phyloP scores from a whole-genome alignment of 2,888 invertebrate genomes.

The Tryphoninae sp. region DNA sequence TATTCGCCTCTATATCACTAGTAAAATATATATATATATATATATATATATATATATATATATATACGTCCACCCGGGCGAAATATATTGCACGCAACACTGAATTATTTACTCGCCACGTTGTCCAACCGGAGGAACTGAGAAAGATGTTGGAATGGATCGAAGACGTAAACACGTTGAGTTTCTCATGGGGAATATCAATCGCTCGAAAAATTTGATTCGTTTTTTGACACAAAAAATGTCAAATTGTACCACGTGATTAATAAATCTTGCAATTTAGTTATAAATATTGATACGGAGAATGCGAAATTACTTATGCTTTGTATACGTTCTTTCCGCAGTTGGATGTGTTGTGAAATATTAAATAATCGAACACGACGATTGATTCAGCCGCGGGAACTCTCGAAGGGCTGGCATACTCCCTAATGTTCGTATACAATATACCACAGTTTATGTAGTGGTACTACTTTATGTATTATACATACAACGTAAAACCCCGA shows the following conservation, averaged over 20 bases:
- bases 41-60: neutral
- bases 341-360: constrained; percentile 53
- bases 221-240: too few species aligned
- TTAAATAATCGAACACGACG: constrained; percentile 52
- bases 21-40: neutral
- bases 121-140: neutral
- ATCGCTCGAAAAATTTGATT: constrained; percentile 4
- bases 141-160: neutral
- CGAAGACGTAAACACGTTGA: neutral
- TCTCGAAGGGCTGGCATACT: constrained; percentile 42
- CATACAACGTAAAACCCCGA: constrained; percentile 10
- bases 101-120: constrained; percentile 39
- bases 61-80: constrained; percentile 1
- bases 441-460: neutral
- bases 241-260: neutral
- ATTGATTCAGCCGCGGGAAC: constrained; percentile 52
- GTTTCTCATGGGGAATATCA: constrained; percentile 30
- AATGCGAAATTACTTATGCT: constrained; percentile 51
- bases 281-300: constrained; percentile 41
- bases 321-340: constrained; percentile 22
- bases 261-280: neutral
- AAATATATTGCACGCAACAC: constrained; percentile 23
- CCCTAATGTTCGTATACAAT: constrained; percentile 41
- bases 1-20: constrained; percentile 13
- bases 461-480: neutral